These are phyloP conservation scores for Lepus americanus DNA, from an alignment of 2,113 vertebrate genomes.

Conservation along the genomic window DNA sequence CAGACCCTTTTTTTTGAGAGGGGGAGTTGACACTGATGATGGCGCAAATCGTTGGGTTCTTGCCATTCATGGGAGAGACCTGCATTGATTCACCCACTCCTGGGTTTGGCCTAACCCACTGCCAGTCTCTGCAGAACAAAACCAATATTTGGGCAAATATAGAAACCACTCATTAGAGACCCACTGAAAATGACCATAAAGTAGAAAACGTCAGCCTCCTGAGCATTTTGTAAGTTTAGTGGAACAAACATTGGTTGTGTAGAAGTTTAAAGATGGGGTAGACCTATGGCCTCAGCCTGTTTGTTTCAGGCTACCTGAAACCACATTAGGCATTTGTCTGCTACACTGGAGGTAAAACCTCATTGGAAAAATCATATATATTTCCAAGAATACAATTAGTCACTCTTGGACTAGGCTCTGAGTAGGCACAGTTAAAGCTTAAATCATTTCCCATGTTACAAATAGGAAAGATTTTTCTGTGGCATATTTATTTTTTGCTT, in stretches of 20 bases:
- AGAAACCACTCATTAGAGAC: not conserved
- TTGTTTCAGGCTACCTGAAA: not conserved
- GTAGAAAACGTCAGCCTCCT: not conserved
- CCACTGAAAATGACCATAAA: not conserved
- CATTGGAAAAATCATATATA: not conserved
- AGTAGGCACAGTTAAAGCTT: not conserved
- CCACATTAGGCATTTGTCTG: not conserved
- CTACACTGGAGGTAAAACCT: slow-evolving; percentile 9
- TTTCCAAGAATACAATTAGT: not conserved
- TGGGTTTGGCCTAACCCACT: too few species aligned
- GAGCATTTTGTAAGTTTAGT: not conserved
- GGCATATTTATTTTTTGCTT: not conserved
- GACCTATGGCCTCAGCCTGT: not conserved
- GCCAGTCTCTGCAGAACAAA: too few species aligned
- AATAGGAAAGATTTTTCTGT: not conserved
- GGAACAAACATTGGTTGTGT: not conserved
- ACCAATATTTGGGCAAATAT: not conserved
- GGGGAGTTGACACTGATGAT: too few species aligned
- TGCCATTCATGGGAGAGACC: too few species aligned
- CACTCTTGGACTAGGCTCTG: not conserved
- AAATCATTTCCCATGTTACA: not conserved
- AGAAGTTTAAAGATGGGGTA: not conserved
- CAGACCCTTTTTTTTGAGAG: too few species aligned
- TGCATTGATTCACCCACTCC: too few species aligned
- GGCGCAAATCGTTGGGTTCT: too few species aligned